Evolutionary conservation across 1,140 invertebrate genomes (phyloP).

Genomic region (Lerema accius): DNA sequence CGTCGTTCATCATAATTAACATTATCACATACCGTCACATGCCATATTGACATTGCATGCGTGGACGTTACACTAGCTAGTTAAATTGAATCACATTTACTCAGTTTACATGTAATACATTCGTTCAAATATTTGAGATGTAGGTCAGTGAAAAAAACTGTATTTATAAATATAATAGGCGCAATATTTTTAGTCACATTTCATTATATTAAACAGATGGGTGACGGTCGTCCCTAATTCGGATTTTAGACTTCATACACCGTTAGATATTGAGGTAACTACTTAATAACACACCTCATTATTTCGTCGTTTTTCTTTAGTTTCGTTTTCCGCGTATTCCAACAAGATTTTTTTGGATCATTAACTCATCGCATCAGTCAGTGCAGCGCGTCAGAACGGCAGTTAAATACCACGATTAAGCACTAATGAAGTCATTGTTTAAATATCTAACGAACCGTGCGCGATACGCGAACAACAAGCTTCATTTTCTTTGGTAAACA

Average conservation of each 20-base stretch:
- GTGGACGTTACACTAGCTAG: neutral
- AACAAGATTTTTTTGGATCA: slow-evolving; percentile 21
- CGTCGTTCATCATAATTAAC: slow-evolving; percentile 25
- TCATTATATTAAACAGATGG: too few species aligned
- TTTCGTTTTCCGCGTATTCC: neutral
- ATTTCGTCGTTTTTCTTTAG: neutral
- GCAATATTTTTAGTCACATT: too few species aligned
- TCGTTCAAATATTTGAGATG: too few species aligned
- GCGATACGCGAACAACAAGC: slow-evolving; percentile 51
- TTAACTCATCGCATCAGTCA: slow-evolving; percentile 15
- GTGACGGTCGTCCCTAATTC: too few species aligned
- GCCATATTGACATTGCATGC: neutral
- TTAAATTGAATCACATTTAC: slow-evolving; percentile 2
- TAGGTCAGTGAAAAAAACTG: too few species aligned
- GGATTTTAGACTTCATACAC: too few species aligned
- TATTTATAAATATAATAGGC: too few species aligned
- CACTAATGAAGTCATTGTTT: slow-evolving; percentile 78
- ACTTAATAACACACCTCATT: neutral
- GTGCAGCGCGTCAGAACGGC: slow-evolving; percentile 32
- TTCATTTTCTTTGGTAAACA: slow-evolving; percentile 1
- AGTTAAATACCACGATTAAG: slow-evolving; percentile 63
- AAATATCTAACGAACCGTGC: slow-evolving; percentile 73
- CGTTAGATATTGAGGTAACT: too few species aligned
- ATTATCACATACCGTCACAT: neutral
- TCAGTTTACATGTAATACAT: too few species aligned